Percentiles rank a stretch among this genome's conserved stretches.
Conservation (phyloP, 2,888 invertebrate species). For the Pelosia muscerda region DNA sequence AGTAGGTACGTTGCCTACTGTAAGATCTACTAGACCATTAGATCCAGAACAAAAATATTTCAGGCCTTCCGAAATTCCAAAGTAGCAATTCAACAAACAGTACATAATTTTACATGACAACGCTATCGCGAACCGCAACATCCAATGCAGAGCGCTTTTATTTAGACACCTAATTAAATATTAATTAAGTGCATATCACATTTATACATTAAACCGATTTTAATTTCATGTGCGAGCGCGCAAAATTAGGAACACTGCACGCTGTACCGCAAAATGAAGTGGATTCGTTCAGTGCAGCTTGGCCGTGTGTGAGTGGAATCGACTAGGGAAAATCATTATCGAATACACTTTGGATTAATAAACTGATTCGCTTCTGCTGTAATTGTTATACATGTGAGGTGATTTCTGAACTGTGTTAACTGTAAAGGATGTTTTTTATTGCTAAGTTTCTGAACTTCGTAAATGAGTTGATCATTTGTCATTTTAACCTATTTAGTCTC, state of each 20-base stretch:
- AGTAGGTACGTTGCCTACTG: too few species aligned
- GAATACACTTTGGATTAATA: constrained; percentile 72
- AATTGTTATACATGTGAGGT: constrained; percentile 30
- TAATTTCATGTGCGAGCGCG: constrained; percentile 84
- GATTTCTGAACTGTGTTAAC: background rate
- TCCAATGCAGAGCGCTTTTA: constrained; percentile 74
- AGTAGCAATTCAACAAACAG: constrained; percentile 32
- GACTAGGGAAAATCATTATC: constrained; percentile 78
- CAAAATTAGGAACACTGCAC: constrained; percentile 83
- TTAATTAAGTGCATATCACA: constrained; percentile 85
- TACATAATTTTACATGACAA: constrained; percentile 71
- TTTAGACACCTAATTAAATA: constrained; percentile 87
- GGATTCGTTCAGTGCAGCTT: constrained; percentile 68
- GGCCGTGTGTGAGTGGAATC: constrained; percentile 56
- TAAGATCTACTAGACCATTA: too few species aligned
- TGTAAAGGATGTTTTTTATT: background rate
- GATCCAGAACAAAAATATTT: background rate
- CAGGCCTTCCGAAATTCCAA: background rate
- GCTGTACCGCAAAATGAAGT: constrained; percentile 84
- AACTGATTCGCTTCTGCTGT: constrained; percentile 51
- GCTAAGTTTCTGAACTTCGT: background rate
- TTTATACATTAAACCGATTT: constrained; percentile 85
- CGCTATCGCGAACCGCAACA: constrained; percentile 71
- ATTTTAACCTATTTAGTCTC: too few species aligned
- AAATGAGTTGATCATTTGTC: background rate